Conservation (phyloP, 2,888 invertebrate genomes). For the Tetranychus piercei region DNA sequence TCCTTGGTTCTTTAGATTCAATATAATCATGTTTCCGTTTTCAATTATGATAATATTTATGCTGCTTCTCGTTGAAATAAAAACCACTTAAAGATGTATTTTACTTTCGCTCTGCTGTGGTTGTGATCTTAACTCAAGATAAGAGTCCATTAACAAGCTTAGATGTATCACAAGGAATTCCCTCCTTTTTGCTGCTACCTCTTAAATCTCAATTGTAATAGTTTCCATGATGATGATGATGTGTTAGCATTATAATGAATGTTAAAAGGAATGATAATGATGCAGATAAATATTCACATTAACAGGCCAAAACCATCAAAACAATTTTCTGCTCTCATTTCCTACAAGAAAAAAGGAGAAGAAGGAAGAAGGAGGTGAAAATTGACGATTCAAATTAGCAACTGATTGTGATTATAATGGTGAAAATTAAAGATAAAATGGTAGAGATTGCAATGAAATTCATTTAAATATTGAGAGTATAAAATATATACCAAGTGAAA, state of each 20-base stretch:
- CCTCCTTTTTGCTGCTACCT: background rate
- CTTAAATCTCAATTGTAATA: background rate
- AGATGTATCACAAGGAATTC: background rate
- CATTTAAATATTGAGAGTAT: background rate
- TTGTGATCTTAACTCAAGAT: background rate
- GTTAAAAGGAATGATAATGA: background rate
- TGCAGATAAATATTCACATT: background rate
- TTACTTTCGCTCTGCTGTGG: background rate
- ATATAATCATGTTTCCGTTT: background rate
- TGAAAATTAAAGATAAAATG: background rate
- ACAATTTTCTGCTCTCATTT: constrained; percentile 1
- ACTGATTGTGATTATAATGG: background rate
- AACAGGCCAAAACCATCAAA: background rate
- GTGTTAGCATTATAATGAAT: constrained; percentile 3
- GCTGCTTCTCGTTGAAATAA: background rate
- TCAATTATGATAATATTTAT: constrained; percentile 6
- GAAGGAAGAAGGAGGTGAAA: background rate
- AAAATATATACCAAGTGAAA: background rate
- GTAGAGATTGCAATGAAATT: background rate
- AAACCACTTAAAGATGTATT: background rate
- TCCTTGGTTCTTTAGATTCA: background rate
- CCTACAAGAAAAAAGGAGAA: background rate
- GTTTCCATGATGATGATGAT: constrained; percentile 1
- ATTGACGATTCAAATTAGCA: background rate
- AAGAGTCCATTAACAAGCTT: background rate